Evolutionary conservation across 2,888 invertebrate genomes (phyloP).

Genomic region (Congeria kusceri): DNA sequence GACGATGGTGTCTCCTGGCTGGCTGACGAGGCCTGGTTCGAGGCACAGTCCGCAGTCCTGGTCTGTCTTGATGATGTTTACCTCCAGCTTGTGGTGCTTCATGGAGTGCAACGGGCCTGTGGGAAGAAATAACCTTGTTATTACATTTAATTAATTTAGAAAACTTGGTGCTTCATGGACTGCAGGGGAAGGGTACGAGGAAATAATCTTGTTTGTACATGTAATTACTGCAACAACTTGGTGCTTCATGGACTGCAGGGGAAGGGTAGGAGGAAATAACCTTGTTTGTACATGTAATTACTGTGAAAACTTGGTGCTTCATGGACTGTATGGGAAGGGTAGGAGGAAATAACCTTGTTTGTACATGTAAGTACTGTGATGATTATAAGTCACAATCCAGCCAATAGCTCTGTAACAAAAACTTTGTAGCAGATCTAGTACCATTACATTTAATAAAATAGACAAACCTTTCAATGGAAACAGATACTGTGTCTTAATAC

Average conservation of each 20-base stretch:
- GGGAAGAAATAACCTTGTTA: conserved; percentile 42
- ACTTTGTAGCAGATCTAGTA: too few relatives aligned
- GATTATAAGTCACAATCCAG: too few relatives aligned
- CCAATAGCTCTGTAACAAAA: too few relatives aligned
- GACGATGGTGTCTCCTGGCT: conserved; percentile 91
- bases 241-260: not conserved
- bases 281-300: too few relatives aligned
- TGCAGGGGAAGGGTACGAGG: not conserved
- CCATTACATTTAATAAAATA: too few relatives aligned
- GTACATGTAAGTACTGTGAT: too few relatives aligned
- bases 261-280: not conserved
- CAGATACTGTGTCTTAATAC: too few relatives aligned
- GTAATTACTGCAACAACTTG: too few relatives aligned
- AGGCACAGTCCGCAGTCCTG: conserved; percentile 94
- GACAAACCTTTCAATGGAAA: too few relatives aligned
- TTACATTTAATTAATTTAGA: not conserved
- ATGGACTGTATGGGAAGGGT: too few relatives aligned
- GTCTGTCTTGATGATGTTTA: conserved; percentile 92
- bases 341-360: too few relatives aligned
- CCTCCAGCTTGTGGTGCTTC: conserved; percentile 95
- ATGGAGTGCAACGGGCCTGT: conserved; percentile 91
- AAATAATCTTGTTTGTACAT: not conserved
- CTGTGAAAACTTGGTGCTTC: too few relatives aligned
- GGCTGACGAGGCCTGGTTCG: conserved; percentile 88
- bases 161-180: not conserved